Evolutionary conservation across 2,113 vertebrate genomes (phyloP).

Genomic region (Seriola aureovittata): DNA sequence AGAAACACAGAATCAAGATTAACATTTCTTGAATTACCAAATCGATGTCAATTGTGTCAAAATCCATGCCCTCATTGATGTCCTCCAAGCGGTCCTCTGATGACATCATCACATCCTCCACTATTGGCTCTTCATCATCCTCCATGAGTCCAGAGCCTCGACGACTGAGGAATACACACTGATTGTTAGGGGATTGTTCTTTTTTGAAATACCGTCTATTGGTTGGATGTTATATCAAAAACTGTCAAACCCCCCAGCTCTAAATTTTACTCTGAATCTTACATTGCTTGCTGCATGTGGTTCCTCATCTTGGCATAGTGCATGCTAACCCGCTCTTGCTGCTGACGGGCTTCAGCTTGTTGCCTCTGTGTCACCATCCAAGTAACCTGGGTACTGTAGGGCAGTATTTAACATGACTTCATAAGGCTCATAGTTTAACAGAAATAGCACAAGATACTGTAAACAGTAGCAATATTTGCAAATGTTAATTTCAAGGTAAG

Average conservation of each 20-base stretch:
- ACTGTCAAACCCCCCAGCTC: not conserved
- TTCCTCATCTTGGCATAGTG: conserved; percentile 97
- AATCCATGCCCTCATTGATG: conserved; percentile 98
- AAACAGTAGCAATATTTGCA: not conserved
- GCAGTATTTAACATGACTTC: conserved; percentile 12
- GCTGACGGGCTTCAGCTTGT: conserved; percentile 92
- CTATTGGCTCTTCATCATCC: conserved; percentile 98
- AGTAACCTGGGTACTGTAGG: conserved; percentile 93
- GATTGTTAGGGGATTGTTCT: not conserved
- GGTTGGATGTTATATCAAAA: not conserved
- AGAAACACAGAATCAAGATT: not conserved
- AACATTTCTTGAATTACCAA: conserved; percentile 85
- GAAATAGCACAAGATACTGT: not conserved
- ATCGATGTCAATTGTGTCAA: conserved; percentile 98
- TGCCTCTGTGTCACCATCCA: conserved; percentile 98
- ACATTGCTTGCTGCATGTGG: conserved; percentile 97
- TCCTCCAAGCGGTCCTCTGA: conserved; percentile 97
- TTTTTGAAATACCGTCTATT: not conserved
- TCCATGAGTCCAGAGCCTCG: conserved; percentile 96
- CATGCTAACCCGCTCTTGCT: conserved; percentile 93
- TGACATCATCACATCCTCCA: conserved; percentile 99
- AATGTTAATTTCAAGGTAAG: not conserved
- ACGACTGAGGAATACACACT: conserved; percentile 82
- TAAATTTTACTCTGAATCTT: conserved; percentile 54
- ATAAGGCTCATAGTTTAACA: not conserved